Base-by-base conservation (phyloP, 2,113 vertebrate genomes). In the Puffinus mauretanicus region DNA sequence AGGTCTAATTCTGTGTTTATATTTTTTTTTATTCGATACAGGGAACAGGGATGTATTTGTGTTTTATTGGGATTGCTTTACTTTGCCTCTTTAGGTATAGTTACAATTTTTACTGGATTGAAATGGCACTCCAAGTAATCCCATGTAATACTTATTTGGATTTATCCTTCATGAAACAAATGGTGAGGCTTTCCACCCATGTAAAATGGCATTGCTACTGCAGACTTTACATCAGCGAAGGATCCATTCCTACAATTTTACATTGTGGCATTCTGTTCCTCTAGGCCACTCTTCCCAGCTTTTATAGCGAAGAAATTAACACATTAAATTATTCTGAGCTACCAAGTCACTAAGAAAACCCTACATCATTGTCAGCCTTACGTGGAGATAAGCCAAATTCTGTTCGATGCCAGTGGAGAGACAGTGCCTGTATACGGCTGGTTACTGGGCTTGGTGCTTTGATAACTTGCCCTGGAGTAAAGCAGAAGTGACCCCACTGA, bases 401-500 rank as follows among this genome's bases (percentile, higher is more conserved):
- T 71, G 17, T 66, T 69, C 62, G n/a, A 75, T 46, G n/a, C n/a
- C 46, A 52, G 69, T 2, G 5, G 72, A 70, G 70, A 82, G 32
- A 58, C 11, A 15, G 16, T 61, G 61, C 52, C 49, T 86, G 5
- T 57, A n/a, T 22, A 30, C 25, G 40, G 34, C 80, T 78, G n/a
- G 29, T 64, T 95, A 40, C 55, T 69, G 47, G 17, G 40, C 72
- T 66, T 65, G 36, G 49, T 91, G 70, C 44, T 95, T 86, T 2
- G 5, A 46, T 87, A 66, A 71, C 62, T 73, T 82, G 44, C 24
- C 61, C 51, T 86, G 38, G 62, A 82, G 81, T 67, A 89, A 92
- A 88, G 49, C 89, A 93, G 89, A 85, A 94, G 73, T 84, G 77
- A 79, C 55, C 42, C 34, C 76, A 79, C 32, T 81, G 73, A 75